A percentile compares a stretch with the other conserved stretches of the same genome.
Conservation (phyloP, 2,797 vertebrate genomes). For the Hoplostethus mediterraneus region DNA sequence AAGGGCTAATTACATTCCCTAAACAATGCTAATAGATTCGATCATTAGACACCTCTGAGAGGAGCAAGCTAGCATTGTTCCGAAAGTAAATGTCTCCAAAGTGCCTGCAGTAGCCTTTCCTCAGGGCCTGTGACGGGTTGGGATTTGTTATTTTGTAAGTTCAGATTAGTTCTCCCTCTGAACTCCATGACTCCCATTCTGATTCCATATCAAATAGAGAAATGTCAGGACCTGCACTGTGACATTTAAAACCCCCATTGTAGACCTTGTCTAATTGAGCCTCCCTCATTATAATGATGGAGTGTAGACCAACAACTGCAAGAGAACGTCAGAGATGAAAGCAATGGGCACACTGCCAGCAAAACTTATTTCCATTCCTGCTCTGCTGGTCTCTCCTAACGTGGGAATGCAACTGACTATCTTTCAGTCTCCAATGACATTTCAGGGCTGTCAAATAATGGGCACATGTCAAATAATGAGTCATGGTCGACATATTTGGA, state of each 20-base stretch:
- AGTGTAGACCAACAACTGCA: constrained; percentile 65
- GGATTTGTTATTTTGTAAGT: constrained; percentile 73
- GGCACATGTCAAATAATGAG: not conserved
- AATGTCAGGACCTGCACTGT: constrained; percentile 85
- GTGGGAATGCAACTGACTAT: constrained; percentile 47
- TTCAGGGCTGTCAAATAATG: constrained; percentile 66
- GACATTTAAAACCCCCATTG: constrained; percentile 84
- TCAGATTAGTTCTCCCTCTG: constrained; percentile 79
- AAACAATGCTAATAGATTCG: constrained; percentile 67
- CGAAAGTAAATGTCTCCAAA: constrained; percentile 54
- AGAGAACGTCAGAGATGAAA: constrained; percentile 72
- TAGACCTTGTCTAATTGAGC: constrained; percentile 85
- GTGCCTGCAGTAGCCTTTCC: constrained; percentile 36
- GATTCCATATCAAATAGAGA: constrained; percentile 85
- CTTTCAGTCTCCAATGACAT: constrained; percentile 74
- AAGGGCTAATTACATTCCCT: constrained; percentile 70
- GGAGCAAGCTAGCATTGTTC: constrained; percentile 12
- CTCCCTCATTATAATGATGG: constrained; percentile 84
- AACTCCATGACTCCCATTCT: constrained; percentile 77
- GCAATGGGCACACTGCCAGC: constrained; percentile 54
- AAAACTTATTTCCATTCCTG: constrained; percentile 71
- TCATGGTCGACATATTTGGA: constrained; percentile 72
- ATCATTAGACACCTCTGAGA: constrained; percentile 56
- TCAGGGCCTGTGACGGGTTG: constrained; percentile 53
- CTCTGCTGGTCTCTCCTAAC: constrained; percentile 17